Evolutionary conservation across 2,888 invertebrate genomes (phyloP).

Genomic region (Iselma pallidipennis): DNA sequence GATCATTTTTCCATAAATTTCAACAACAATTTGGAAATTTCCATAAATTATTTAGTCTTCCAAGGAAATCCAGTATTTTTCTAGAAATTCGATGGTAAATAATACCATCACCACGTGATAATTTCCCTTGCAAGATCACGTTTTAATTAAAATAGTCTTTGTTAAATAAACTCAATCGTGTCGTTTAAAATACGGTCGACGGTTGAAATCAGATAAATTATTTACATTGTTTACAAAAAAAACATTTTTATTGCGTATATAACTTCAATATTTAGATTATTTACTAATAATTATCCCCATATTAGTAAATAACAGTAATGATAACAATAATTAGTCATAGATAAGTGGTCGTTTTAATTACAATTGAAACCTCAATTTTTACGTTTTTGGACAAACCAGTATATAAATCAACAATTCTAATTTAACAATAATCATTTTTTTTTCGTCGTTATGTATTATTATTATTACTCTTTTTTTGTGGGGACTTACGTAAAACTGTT

Average conservation of each 20-base stretch:
- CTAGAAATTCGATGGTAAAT: too few species aligned
- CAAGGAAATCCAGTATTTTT: too few species aligned
- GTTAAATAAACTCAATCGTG: not conserved
- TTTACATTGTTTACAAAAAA: not conserved
- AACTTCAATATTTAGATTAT: not conserved
- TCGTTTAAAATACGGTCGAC: not conserved
- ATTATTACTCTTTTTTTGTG: too few species aligned
- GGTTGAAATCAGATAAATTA: not conserved
- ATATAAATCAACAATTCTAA: not conserved
- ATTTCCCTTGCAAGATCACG: too few species aligned
- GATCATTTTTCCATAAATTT: not conserved
- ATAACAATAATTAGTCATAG: conserved; percentile 4
- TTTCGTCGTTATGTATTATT: too few species aligned
- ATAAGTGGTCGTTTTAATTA: not conserved
- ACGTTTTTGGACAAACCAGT: not conserved
- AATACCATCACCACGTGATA: too few species aligned
- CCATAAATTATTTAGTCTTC: too few species aligned
- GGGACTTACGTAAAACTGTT: not conserved
- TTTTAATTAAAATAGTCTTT: too few species aligned
- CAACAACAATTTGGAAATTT: not conserved
- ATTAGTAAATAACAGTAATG: conserved; percentile 1
- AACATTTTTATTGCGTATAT: conserved; percentile 1
- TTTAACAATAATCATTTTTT: too few species aligned
- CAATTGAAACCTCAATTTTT: not conserved
- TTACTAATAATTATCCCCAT: conserved; percentile 1